Evolutionary conservation across 2,797 vertebrate genomes (phyloP).

Genomic region (Pseudopleuronectes americanus): DNA sequence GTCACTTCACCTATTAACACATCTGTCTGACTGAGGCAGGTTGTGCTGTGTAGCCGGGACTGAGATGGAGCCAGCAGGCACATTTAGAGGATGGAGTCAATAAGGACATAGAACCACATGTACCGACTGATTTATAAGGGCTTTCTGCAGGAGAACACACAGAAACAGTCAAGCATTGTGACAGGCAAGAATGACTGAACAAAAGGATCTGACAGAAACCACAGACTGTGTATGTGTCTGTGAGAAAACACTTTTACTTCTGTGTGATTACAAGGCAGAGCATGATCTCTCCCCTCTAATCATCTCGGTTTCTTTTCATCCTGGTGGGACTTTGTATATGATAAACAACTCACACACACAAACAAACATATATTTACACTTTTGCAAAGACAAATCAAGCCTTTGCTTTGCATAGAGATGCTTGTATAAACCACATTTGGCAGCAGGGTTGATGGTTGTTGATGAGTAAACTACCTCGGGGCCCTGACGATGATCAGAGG

Average conservation of each 20-base stretch:
- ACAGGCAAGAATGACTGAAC: neutral
- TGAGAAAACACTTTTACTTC: constrained; percentile 40
- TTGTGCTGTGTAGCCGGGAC: constrained; percentile 4
- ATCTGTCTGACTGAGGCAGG: constrained; percentile 1
- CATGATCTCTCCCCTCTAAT: constrained; percentile 49
- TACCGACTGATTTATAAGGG: neutral
- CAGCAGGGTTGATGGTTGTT: constrained; percentile 13
- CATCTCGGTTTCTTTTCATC: constrained; percentile 43
- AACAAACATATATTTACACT: constrained; percentile 34
- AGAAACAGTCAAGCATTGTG: neutral
- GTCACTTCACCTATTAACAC: constrained; percentile 34
- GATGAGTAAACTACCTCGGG: constrained; percentile 23
- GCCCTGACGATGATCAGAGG: constrained; percentile 33
- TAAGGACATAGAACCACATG: neutral
- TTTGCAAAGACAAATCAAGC: constrained; percentile 19
- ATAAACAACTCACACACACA: constrained; percentile 25
- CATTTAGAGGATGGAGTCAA: neutral
- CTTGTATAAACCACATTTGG: neutral
- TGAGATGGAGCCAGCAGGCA: neutral
- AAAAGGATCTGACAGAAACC: constrained; percentile 7
- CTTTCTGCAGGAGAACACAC: neutral
- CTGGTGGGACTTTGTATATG: constrained; percentile 7
- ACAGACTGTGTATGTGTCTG: constrained; percentile 13
- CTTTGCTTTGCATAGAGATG: neutral
- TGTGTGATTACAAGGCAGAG: constrained; percentile 36